These are phyloP conservation scores for Melanotaenia boesemani DNA, from an alignment of 2,797 vertebrate species.

Conservation along the genomic window DNA sequence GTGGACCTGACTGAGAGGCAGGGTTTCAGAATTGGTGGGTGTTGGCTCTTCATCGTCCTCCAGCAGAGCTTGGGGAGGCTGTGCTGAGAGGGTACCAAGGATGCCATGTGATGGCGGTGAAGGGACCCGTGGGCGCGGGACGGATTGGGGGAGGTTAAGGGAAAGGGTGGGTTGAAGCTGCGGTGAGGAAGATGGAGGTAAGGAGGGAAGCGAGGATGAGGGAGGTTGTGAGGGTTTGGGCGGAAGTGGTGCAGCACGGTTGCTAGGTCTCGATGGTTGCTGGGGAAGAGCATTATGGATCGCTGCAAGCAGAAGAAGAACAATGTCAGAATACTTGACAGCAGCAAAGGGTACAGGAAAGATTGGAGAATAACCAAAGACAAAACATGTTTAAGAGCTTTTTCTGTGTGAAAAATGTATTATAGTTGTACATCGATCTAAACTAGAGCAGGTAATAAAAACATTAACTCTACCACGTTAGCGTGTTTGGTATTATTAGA, in stretches of 20 bases:
- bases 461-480: background rate
- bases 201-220: constrained; percentile 49
- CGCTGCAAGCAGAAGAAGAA: constrained; percentile 74
- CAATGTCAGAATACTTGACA: background rate
- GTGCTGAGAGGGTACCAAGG: constrained; percentile 78
- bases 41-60: constrained; percentile 81
- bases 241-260: constrained; percentile 89
- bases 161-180: constrained; percentile 64
- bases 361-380: background rate
- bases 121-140: constrained; percentile 62
- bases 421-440: background rate
- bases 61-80: constrained; percentile 80
- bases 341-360: no score
- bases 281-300: constrained; percentile 92
- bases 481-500: background rate
- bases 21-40: constrained; percentile 41
- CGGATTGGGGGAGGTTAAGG: constrained; percentile 54
- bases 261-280: constrained; percentile 91
- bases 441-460: background rate
- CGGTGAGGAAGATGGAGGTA: constrained; percentile 55
- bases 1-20: constrained; percentile 86
- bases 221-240: constrained; percentile 84
- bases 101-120: constrained; percentile 75
- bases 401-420: background rate
- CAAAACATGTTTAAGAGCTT: background rate